Conservation (phyloP, 2,797 vertebrate species). For the Chrysocyon brachyurus region DNA sequence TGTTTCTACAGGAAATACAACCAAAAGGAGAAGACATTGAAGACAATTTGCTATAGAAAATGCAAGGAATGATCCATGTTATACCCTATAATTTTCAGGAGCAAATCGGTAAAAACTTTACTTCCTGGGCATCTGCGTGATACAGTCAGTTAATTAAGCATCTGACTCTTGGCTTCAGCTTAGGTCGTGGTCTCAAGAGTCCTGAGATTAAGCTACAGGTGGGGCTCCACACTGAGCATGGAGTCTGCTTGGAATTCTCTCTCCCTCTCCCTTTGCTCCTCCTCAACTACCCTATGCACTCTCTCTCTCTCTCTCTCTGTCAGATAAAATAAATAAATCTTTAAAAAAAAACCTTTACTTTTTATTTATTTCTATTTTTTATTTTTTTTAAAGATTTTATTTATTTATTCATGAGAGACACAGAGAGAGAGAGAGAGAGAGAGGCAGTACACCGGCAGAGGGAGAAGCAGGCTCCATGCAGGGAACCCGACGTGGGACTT, state of each 20-base stretch:
- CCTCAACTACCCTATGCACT: not conserved
- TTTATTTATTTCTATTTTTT: not conserved
- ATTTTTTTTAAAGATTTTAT: too few relatives aligned
- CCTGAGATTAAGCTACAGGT: not conserved
- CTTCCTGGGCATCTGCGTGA: not conserved
- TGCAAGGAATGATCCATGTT: not conserved
- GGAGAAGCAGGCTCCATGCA: too few relatives aligned
- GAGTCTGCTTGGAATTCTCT: not conserved
- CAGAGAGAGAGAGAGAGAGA: too few relatives aligned
- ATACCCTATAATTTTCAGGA: not conserved
- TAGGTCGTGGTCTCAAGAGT: not conserved
- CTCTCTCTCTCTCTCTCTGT: not conserved
- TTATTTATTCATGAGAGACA: too few relatives aligned
- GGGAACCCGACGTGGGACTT: too few relatives aligned
- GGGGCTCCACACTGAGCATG: not conserved
- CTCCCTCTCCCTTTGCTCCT: not conserved
- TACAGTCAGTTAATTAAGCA: not conserved
- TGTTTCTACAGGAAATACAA: conserved; percentile 21
- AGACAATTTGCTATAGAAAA: not conserved
- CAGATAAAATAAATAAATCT: not conserved
- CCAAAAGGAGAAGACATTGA: not conserved
- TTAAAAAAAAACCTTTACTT: not conserved
- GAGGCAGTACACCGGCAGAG: too few relatives aligned
- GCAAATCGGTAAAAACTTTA: not conserved
- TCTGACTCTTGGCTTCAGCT: not conserved